Conservation (phyloP, 2,113 vertebrate genomes). For the Proteles cristata region DNA sequence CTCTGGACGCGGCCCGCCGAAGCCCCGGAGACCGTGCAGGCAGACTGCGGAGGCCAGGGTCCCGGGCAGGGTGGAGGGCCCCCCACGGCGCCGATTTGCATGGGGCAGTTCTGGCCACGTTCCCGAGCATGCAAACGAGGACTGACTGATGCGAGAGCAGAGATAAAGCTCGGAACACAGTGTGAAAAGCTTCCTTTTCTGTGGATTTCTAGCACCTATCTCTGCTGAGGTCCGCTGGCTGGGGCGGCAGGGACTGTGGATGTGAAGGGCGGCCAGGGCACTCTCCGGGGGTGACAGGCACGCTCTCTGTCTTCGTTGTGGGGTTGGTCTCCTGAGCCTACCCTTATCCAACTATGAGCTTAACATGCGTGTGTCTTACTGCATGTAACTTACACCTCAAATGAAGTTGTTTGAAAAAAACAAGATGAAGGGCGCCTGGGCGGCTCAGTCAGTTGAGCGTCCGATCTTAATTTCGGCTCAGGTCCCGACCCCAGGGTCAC, state of each 20-base stretch:
- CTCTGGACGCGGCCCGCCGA: not conserved
- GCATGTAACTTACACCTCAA: no score
- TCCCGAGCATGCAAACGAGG: not conserved
- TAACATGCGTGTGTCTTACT: not conserved
- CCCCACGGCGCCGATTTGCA: not conserved
- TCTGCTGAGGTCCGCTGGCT: not conserved
- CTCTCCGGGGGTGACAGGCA: not conserved
- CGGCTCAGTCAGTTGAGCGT: no score
- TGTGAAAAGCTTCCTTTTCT: not conserved
- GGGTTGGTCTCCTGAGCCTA: not conserved
- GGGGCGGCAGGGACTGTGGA: accelerated
- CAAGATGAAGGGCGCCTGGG: no score
- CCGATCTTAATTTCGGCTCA: no score
- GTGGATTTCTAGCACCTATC: not conserved
- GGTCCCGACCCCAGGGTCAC: no score
- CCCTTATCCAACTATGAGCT: no score
- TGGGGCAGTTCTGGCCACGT: not conserved
- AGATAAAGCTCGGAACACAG: accelerated
- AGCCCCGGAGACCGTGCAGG: not conserved
- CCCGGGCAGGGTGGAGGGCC: not conserved
- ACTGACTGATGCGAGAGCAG: not conserved
- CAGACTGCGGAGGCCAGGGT: not conserved
- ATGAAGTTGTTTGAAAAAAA: not conserved
- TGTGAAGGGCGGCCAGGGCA: not conserved
- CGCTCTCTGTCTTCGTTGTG: not conserved